Base-by-base conservation (phyloP, 2,888 invertebrate genomes). In the Drosophila mayaguana region DNA sequence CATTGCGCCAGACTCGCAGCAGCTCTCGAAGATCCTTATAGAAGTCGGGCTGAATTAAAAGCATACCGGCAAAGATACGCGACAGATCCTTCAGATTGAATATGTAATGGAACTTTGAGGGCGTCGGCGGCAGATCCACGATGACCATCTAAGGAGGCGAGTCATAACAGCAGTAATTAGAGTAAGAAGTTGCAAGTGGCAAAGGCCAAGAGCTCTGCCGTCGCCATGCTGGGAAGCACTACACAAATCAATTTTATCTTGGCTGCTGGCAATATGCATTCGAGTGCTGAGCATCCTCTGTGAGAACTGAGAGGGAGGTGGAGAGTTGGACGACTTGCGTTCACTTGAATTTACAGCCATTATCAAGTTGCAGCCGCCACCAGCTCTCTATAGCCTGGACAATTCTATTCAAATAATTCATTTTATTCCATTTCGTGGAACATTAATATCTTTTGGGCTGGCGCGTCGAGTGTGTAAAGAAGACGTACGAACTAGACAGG, bases 101-200 rank as follows among this genome's bases (percentile, higher is more conserved):
- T 80, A 98, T 97, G 93, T 98, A 98, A 93, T 98, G 98, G 93
- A 98, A 98, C 93, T 97, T 98, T 7, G 96, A 96, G 0, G 98
- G 98, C 0, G 98, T 98, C 2, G 98, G 97, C 0, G 98, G 97
- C 61, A 98, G 93, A 72, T 97, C 96, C 22, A 94, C 94, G 70
- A 96, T 95, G 45, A 97, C 94, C 81, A 94, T 94, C 96, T 96
- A 90, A 28, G 88, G 84, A 50, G 20, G 63, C 45, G 59, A 48
- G 75, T 28, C 66, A 56, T 40, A 81, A 67, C 43, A 67, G 14
- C 51, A 80, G 70, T 75, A 84, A 84, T 85, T 81, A 84, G 78
- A 73, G 69, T 61, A 61, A 34, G 50, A 57, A 70, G 60, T 68
- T 51, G 20, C 20, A 50, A 22, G 20, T 14, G 20, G n/a, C 34